Conservation (phyloP, 1,140 invertebrate genomes). For the Hydropsyche tenuis region DNA sequence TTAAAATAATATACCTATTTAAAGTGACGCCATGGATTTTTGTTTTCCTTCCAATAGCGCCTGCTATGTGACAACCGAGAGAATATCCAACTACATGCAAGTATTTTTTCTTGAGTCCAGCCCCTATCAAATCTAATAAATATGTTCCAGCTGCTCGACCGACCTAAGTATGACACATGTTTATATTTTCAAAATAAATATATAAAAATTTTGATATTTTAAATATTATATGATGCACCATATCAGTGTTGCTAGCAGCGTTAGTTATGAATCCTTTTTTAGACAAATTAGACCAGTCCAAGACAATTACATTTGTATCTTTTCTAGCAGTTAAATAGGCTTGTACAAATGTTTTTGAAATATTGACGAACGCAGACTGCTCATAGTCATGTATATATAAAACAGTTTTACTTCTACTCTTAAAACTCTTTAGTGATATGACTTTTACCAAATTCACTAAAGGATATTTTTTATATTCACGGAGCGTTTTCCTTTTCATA, state of each 20-base stretch:
- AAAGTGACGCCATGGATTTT: slow-evolving; percentile 54
- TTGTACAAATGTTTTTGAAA: slow-evolving; percentile 60
- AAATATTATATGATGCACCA: slow-evolving; percentile 52
- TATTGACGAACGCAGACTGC: slow-evolving; percentile 62
- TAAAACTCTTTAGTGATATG: slow-evolving; percentile 6
- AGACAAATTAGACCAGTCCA: slow-evolving; percentile 69
- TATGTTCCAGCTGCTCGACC: slow-evolving; percentile 50
- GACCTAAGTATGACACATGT: slow-evolving; percentile 47
- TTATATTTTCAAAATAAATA: neutral
- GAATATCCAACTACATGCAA: slow-evolving; percentile 60
- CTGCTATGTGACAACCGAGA: slow-evolving; percentile 60
- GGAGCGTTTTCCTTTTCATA: slow-evolving; percentile 33
- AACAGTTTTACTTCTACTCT: slow-evolving; percentile 53
- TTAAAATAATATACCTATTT: slow-evolving; percentile 51
- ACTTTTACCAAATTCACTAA: slow-evolving; percentile 41
- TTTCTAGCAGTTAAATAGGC: slow-evolving; percentile 58
- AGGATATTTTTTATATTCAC: slow-evolving; percentile 21
- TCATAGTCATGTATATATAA: slow-evolving; percentile 67
- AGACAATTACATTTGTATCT: slow-evolving; percentile 58
- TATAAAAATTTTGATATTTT: neutral
- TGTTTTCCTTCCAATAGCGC: slow-evolving; percentile 56
- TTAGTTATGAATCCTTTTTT: slow-evolving; percentile 64
- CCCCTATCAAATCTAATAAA: slow-evolving; percentile 49
- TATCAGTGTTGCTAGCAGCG: slow-evolving; percentile 63
- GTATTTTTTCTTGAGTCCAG: slow-evolving; percentile 47